Evolutionary conservation across 2,797 vertebrate genomes (phyloP).

Genomic region (Cygnus olor): DNA sequence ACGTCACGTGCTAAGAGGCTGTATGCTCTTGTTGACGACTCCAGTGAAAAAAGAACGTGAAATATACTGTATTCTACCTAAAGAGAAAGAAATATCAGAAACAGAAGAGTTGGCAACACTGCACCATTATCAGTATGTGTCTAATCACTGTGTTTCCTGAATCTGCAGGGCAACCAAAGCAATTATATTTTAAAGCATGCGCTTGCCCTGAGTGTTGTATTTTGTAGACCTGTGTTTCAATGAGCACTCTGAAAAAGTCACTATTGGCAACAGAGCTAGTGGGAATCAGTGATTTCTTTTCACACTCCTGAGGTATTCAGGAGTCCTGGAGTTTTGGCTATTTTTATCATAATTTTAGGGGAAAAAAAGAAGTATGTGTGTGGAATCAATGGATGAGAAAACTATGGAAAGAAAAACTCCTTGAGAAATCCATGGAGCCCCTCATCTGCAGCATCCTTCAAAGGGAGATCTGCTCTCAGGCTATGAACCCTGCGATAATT

Average conservation of each 20-base stretch:
- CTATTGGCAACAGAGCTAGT: neutral
- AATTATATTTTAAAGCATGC: neutral
- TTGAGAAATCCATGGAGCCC: neutral
- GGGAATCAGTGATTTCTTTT: neutral
- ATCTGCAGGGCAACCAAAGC: neutral
- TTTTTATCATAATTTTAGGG: neutral
- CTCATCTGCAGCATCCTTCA: neutral
- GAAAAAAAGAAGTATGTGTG: fast-evolving
- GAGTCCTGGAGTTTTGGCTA: neutral
- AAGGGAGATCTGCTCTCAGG: neutral
- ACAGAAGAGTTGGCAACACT: neutral
- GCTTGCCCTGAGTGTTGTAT: neutral
- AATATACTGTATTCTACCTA: neutral
- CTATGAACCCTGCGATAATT: neutral
- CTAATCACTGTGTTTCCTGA: neutral
- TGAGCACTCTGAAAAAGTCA: neutral
- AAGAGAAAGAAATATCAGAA: neutral
- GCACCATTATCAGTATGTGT: neutral
- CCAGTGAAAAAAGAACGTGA: neutral
- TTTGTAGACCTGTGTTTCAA: neutral
- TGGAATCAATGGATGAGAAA: neutral
- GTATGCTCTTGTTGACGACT: neutral
- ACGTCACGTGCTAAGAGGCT: fast-evolving
- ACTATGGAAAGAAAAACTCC: neutral
- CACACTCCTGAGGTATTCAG: neutral